phyloP scores from a whole-genome alignment of 2,888 invertebrate genomes.

The Alcis repandata region DNA sequence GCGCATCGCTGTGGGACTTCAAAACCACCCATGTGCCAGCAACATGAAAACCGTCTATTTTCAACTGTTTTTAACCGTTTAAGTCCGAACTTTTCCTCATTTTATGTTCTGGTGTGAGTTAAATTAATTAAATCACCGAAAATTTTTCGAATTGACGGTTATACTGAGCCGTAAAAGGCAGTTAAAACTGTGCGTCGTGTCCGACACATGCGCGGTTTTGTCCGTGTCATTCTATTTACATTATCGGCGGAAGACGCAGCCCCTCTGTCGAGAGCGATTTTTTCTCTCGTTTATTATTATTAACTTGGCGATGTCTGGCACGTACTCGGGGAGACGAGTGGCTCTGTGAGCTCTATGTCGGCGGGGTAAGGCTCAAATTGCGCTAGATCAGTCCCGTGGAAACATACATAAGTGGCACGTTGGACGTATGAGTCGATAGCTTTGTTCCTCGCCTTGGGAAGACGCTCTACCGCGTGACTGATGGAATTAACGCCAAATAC shows the following conservation, averaged over 20 bases:
- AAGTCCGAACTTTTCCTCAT: constrained; percentile 46
- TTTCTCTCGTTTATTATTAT: constrained; percentile 84
- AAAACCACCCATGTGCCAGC: constrained; percentile 62
- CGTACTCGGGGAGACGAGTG: constrained; percentile 36
- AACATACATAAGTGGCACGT: constrained; percentile 43
- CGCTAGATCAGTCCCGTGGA: constrained; percentile 26
- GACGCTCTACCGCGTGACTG: constrained; percentile 42
- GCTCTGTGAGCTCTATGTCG: constrained; percentile 17
- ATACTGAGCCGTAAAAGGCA: constrained; percentile 39
- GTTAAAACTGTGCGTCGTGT: constrained; percentile 52
- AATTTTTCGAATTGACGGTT: constrained; percentile 8
- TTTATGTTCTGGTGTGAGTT: constrained; percentile 44
- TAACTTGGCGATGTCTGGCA: constrained; percentile 69
- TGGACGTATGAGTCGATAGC: constrained; percentile 34
- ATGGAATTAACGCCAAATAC: constrained; percentile 37
- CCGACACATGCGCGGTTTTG: constrained; percentile 63
- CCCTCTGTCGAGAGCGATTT: constrained; percentile 78
- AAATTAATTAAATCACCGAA: constrained; percentile 34
- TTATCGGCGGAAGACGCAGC: constrained; percentile 75
- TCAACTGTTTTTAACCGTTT: constrained; percentile 33
- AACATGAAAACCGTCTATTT: constrained; percentile 43
- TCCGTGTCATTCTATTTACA: constrained; percentile 69
- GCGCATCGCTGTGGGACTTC: constrained; percentile 57
- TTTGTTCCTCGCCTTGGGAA: constrained; percentile 41
- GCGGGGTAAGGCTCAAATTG: constrained; percentile 15